phyloP scores from a whole-genome alignment of 64 coral and sea anemone species.

The Trachythela sp. region DNA sequence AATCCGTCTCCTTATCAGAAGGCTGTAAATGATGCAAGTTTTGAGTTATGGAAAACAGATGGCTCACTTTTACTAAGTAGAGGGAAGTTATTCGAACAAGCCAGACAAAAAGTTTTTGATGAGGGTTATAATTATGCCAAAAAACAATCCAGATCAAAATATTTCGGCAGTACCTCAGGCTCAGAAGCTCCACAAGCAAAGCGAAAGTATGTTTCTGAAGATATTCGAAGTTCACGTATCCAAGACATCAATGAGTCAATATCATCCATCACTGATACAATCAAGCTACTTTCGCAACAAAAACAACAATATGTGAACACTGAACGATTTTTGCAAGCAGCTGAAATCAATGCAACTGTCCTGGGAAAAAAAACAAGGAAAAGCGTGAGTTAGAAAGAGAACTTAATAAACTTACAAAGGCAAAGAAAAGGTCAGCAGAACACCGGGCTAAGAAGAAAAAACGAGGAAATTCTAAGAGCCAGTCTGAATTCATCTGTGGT shows the following conservation, averaged over 20 bases:
- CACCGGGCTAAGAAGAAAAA: background rate
- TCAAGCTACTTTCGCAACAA: background rate
- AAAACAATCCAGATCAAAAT: conserved; percentile 31
- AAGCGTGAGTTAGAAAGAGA: conserved; percentile 3
- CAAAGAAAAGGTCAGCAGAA: background rate
- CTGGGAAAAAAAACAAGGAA: background rate
- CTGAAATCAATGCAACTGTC: conserved; percentile 23
- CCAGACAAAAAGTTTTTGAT: conserved; percentile 29
- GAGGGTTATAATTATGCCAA: conserved; percentile 32
- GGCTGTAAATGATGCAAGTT: conserved; percentile 25
- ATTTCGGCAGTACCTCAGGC: background rate
- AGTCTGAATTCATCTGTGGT: background rate
- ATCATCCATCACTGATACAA: conserved; percentile 10
- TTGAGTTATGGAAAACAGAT: conserved; percentile 9
- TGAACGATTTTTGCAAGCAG: conserved; percentile 29
- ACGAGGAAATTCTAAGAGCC: background rate
- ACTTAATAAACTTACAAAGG: background rate
- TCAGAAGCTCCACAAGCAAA: background rate
- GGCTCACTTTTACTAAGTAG: conserved; percentile 14
- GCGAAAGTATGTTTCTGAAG: conserved; percentile 25
- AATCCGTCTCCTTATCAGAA: conserved; percentile 5
- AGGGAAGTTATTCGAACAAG: conserved; percentile 23
- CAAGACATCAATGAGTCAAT: conserved; percentile 28
- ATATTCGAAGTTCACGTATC: conserved; percentile 6
- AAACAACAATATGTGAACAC: conserved; percentile 34